Evolutionary conservation across 2,888 invertebrate species (phyloP).

Genomic region (Thereva nobilitata): DNA sequence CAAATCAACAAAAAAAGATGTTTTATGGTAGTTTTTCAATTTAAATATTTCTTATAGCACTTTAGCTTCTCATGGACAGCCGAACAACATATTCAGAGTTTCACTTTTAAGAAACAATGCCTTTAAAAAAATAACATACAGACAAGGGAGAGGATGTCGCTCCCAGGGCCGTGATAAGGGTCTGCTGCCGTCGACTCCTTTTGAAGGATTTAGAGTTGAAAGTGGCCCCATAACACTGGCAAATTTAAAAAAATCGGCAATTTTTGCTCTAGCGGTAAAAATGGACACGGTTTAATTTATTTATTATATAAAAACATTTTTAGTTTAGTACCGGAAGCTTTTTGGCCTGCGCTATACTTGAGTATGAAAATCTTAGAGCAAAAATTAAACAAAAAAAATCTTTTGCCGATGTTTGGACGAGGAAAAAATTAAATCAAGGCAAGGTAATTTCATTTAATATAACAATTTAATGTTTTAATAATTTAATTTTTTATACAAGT

Average conservation of each 20-base stretch:
- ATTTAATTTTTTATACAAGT: conserved; percentile 36
- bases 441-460: conserved; percentile 1
- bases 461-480: not conserved
- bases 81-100: no score
- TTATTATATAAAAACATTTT: conserved; percentile 39
- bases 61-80: no score
- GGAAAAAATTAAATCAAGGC: conserved; percentile 47
- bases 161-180: conserved; percentile 3
- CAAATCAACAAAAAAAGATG: no score
- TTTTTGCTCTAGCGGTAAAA: conserved; percentile 39
- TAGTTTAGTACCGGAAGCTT: conserved; percentile 71
- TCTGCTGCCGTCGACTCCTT: conserved; percentile 18
- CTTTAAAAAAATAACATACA: no score
- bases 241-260: conserved; percentile 33
- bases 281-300: not conserved
- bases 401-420: conserved; percentile 58
- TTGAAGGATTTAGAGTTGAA: conserved; percentile 23
- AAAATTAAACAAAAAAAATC: conserved; percentile 20
- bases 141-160: no score
- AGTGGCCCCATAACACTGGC: conserved; percentile 22
- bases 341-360: conserved; percentile 80
- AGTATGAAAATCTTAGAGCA: conserved; percentile 71
- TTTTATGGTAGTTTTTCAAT: no score
- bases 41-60: no score
- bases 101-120: no score